Evolutionary conservation across 1,140 invertebrate genomes (phyloP).

Genomic region (Dreissena rostriformis): DNA sequence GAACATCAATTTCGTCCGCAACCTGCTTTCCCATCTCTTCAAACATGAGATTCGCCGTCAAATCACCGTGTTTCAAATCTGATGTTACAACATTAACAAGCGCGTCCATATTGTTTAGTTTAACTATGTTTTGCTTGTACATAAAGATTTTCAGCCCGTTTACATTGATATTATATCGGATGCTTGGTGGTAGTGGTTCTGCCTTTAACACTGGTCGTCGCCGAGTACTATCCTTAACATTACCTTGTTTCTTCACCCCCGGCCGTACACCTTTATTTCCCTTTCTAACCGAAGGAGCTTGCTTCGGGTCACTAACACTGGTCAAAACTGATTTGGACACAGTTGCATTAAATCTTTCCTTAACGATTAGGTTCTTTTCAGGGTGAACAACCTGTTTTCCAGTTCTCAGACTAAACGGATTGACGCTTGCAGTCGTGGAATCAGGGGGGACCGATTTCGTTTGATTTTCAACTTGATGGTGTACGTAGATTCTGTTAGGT

Average conservation of each 20-base stretch:
- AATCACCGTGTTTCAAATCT: slow-evolving; percentile 21
- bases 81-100: slow-evolving; percentile 32
- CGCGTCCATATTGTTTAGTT: slow-evolving; percentile 47
- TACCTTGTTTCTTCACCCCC: neutral
- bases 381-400: slow-evolving; percentile 36
- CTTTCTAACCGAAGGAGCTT: neutral
- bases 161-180: slow-evolving; percentile 45
- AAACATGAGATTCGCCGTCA: slow-evolving; percentile 9
- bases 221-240: slow-evolving; percentile 1
- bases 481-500: slow-evolving; percentile 49
- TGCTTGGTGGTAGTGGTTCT: slow-evolving; percentile 1
- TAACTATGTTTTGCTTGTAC: slow-evolving; percentile 50
- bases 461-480: slow-evolving; percentile 29
- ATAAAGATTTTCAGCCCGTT: slow-evolving; percentile 46
- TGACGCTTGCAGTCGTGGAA: neutral
- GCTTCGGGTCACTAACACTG: slow-evolving; percentile 20
- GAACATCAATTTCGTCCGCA: slow-evolving; percentile 25
- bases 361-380: slow-evolving; percentile 40
- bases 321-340: slow-evolving; percentile 33
- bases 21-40: slow-evolving; percentile 42
- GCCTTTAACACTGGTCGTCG: slow-evolving; percentile 20
- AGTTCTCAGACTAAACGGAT: neutral
- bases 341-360: slow-evolving; percentile 42
- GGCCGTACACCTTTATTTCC: slow-evolving; percentile 4
- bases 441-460: neutral